phyloP scores from a whole-genome alignment of 2,888 invertebrate species.

The Calliscelio sp. region DNA sequence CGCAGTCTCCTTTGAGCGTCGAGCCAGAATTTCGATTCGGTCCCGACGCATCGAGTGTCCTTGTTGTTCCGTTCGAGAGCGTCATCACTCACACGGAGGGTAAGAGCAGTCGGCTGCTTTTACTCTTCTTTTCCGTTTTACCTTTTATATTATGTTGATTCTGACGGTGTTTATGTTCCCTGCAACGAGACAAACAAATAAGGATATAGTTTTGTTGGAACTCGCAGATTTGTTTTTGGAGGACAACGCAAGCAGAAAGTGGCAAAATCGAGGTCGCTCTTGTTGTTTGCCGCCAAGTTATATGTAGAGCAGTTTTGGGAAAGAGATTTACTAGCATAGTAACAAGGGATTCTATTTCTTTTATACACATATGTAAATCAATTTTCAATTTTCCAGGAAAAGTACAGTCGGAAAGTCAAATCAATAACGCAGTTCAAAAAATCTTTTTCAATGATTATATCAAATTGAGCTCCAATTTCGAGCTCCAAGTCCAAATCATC shows the following conservation, averaged over 20 bases:
- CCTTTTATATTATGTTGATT: conserved; percentile 62
- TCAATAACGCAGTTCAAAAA: too few relatives aligned
- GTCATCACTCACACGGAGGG: too few relatives aligned
- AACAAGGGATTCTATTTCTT: too few relatives aligned
- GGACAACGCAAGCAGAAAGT: neutral
- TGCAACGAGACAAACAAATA: conserved; percentile 55
- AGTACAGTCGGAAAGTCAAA: too few relatives aligned
- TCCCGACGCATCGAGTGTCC: conserved; percentile 10
- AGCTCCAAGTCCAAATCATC: too few relatives aligned
- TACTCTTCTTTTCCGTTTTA: conserved; percentile 50
- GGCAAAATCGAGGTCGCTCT: conserved; percentile 15
- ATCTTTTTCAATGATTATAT: too few relatives aligned
- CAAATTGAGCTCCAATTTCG: too few relatives aligned
- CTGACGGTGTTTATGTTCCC: conserved; percentile 56
- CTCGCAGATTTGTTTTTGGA: neutral
- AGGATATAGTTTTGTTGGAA: conserved; percentile 43
- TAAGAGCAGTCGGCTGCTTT: conserved; percentile 38
- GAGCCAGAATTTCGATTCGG: conserved; percentile 76
- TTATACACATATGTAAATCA: too few relatives aligned
- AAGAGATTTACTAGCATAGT: too few relatives aligned
- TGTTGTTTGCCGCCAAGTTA: conserved; percentile 22
- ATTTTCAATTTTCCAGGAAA: too few relatives aligned
- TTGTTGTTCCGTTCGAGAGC: conserved; percentile 24
- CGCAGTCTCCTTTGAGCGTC: conserved; percentile 71
- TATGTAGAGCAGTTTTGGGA: too few relatives aligned